phyloP scores from a whole-genome alignment of 2,888 invertebrate species.

The Caenorhabditis doughertyi region DNA sequence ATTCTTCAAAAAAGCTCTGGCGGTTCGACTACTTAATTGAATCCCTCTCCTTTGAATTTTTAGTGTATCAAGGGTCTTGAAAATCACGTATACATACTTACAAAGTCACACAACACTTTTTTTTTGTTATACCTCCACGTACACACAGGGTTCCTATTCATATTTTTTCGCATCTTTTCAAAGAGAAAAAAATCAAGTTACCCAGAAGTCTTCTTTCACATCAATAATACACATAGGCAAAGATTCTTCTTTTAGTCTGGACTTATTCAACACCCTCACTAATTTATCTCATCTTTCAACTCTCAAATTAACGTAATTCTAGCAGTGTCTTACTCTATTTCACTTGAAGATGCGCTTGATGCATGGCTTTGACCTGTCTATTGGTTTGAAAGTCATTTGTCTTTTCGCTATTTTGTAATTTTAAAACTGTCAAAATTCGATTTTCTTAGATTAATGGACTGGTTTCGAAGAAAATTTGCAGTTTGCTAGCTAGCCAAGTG shows the following conservation, averaged over 20 bases:
- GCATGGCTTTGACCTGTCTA: slow-evolving; percentile 27
- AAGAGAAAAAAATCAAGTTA: slow-evolving; percentile 2
- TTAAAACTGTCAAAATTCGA: neutral
- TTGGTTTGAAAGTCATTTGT: neutral
- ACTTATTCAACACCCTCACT: slow-evolving; percentile 52
- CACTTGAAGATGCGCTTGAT: slow-evolving; percentile 17
- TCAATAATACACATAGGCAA: neutral
- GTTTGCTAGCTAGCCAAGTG: too few species aligned
- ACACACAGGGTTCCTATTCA: neutral
- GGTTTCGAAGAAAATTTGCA: too few species aligned
- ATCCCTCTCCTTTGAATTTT: neutral
- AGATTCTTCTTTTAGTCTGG: neutral
- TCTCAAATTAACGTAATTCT: slow-evolving; percentile 35
- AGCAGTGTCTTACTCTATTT: slow-evolving; percentile 16
- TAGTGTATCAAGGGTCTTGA: neutral
- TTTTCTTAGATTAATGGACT: too few species aligned
- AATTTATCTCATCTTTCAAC: slow-evolving; percentile 55
- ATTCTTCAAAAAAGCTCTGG: too few species aligned
- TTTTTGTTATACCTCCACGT: neutral
- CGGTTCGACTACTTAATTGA: neutral
- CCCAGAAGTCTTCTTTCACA: neutral
- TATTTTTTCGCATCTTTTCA: slow-evolving; percentile 1
- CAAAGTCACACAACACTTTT: neutral
- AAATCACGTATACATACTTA: neutral
- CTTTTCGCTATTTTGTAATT: neutral